These are phyloP conservation scores for Glareola pratincola DNA, from an alignment of 2,113 vertebrate genomes.

Conservation along the genomic window DNA sequence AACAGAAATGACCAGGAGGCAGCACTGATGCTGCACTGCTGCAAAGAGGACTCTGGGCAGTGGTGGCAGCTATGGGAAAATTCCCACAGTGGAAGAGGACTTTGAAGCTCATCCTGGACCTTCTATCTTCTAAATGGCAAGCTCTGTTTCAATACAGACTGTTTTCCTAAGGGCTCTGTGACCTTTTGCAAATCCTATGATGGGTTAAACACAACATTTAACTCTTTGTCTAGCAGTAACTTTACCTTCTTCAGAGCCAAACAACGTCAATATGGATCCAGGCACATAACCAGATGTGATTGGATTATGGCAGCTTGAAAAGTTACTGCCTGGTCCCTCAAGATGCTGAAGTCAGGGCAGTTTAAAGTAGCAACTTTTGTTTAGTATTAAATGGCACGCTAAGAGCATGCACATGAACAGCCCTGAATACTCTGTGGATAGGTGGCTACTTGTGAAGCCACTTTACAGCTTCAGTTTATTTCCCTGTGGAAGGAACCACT, in stretches of 20 bases:
- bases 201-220: neutral
- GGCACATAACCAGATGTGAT: neutral
- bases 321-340: neutral
- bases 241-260: neutral
- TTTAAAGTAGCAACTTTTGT: neutral
- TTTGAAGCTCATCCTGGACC: neutral
- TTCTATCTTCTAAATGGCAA: neutral
- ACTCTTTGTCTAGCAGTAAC: neutral
- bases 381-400: neutral
- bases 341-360: neutral
- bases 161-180: neutral
- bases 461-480: neutral
- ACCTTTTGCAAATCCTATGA: neutral
- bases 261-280: neutral
- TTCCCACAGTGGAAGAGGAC: neutral
- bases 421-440: neutral
- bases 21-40: neutral
- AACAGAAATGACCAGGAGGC: neutral
- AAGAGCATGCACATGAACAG: neutral
- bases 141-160: neutral
- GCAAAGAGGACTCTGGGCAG: neutral
- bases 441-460: neutral
- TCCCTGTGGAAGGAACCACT: neutral
- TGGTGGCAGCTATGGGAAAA: neutral
- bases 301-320: neutral